Evolutionary conservation across 53 echinoderm and acorn worm species (phyloP), one percentile per base, ranked within the genome.

Genomic region (Holothuria scabra): DNA sequence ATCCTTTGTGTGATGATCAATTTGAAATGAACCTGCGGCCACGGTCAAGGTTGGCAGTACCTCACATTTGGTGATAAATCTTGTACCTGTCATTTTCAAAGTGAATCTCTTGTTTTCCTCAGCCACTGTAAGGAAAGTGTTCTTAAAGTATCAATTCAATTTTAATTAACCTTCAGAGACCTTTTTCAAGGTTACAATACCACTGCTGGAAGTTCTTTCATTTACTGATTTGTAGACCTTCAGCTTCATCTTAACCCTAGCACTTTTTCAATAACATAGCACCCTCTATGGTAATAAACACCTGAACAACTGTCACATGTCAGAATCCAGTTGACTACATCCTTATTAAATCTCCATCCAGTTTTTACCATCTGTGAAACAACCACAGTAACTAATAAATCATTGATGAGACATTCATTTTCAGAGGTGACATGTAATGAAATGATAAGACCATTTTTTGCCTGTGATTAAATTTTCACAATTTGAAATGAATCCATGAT

Each of bases 401-500:
- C 71, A 71, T 33, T 12, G 71, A 21, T 7, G 12, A 71, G 71
- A 71, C 71, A 71, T 71, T 71, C 41, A 71, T 71, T 48, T 71
- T 44, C 41, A 21, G 41, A 24, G 38, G 11, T 71, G 71, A 71
- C 71, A 71, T 41, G 48, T 41, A 41, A 41, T 41, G 71, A 23
- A 41, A 20, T 24, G 48, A 48, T 71, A 23, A 71, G 46, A 5
- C 44, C 71, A 22, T 62, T 29, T 29, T 30, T 64, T 30, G 48
- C 48, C 48, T 48, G n/a, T 64, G 64, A 64, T 64, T 28, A 64
- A 64, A 64, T 26, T 70, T 71, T 71, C 18, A 71, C 71, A 71
- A 71, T 41, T 24, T 71, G 71, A 46, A 9, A 71, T 71, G 71
- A 71, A 71, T 71, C 48, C 46, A 41, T 41, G 71, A 71, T 71